These are phyloP conservation scores for Trypoxylus dichotomus DNA, from an alignment of 1,140 invertebrate species.

Conservation along the genomic window DNA sequence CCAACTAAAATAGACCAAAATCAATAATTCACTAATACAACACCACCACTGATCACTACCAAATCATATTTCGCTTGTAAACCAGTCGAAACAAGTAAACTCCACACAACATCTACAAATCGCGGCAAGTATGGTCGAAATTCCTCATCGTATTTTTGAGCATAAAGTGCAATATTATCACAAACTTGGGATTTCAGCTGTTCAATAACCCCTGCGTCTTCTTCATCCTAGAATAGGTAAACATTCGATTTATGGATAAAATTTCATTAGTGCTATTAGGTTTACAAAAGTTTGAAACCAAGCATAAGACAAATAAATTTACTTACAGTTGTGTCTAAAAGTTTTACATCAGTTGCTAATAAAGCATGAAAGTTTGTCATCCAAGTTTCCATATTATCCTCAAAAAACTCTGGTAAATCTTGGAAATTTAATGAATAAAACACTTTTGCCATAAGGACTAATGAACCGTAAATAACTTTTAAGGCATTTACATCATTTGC, in stretches of 20 bases:
- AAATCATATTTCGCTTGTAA: constrained; percentile 88
- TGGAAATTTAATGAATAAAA: constrained; percentile 96
- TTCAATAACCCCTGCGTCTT: constrained; percentile 88
- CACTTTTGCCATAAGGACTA: constrained; percentile 91
- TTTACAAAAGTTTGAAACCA: no score
- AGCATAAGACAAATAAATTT: neutral
- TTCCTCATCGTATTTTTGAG: constrained; percentile 97
- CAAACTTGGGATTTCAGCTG: constrained; percentile 93
- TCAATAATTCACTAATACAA: neutral
- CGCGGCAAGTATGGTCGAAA: constrained; percentile 83
- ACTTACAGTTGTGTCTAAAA: constrained; percentile 66
- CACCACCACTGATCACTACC: constrained; percentile 58
- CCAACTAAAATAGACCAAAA: constrained; percentile 66
- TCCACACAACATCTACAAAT: constrained; percentile 94
- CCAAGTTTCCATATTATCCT: constrained; percentile 95
- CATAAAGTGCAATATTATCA: constrained; percentile 92
- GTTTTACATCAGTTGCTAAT: constrained; percentile 75
- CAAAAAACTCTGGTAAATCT: constrained; percentile 97
- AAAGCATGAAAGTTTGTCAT: constrained; percentile 88
- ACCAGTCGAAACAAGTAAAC: constrained; percentile 81
- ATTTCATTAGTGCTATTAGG: no score
- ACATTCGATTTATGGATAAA: no score
- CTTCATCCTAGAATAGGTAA: constrained; percentile 66
- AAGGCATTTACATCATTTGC: constrained; percentile 78
- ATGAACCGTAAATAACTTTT: constrained; percentile 86